Conservation (phyloP, 2,888 invertebrate species). For the Alviniconcha strummeri region DNA sequence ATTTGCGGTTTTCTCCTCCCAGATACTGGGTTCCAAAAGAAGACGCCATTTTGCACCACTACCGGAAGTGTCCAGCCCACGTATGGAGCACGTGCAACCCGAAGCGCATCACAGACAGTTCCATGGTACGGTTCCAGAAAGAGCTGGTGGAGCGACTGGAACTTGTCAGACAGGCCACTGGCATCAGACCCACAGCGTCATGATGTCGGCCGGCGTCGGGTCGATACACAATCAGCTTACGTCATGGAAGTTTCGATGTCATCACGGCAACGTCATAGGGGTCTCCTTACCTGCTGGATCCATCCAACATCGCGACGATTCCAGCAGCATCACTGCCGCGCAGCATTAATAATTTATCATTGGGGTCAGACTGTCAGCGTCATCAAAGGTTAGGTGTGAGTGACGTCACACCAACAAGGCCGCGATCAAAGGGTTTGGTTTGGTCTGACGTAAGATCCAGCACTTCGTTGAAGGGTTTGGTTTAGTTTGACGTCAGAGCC, state of each 20-base stretch:
- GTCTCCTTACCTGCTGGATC: too few species aligned
- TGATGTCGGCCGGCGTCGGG: not conserved
- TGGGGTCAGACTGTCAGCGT: too few species aligned
- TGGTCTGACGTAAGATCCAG: too few species aligned
- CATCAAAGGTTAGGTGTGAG: too few species aligned
- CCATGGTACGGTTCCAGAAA: conserved; percentile 13
- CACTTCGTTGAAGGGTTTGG: too few species aligned
- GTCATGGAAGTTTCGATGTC: not conserved
- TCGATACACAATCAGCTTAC: too few species aligned
- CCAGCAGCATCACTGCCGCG: too few species aligned
- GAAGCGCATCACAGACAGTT: conserved; percentile 19
- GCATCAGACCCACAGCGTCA: not conserved
- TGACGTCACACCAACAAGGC: too few species aligned
- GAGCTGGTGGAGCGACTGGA: conserved; percentile 10
- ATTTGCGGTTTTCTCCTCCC: not conserved
- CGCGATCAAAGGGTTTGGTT: too few species aligned
- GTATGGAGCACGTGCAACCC: conserved; percentile 29
- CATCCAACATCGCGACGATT: too few species aligned
- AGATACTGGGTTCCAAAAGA: conserved; percentile 23
- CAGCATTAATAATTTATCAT: too few species aligned
- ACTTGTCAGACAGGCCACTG: not conserved
- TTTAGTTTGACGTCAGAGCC: too few species aligned
- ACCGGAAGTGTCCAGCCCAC: conserved; percentile 24
- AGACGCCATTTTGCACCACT: conserved; percentile 28
- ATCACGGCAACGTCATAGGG: not conserved